Conservation (phyloP, 2,113 vertebrate species). For the Rhineura floridana region DNA sequence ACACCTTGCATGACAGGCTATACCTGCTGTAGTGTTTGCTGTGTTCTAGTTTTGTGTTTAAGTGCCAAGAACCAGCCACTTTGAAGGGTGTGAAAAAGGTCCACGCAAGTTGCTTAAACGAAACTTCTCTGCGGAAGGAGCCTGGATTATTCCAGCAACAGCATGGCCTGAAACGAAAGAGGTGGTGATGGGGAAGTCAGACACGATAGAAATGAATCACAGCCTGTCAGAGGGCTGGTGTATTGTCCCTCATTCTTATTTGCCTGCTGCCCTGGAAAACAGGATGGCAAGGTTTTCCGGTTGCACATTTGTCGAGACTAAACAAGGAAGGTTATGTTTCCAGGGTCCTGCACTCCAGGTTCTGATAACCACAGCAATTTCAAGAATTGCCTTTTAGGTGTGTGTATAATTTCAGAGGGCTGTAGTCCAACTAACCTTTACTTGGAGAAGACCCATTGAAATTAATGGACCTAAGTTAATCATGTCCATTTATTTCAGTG, state of each 20-base stretch:
- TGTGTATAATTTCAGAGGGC: background rate
- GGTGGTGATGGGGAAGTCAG: background rate
- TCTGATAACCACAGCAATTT: conserved; percentile 44
- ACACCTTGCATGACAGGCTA: no score
- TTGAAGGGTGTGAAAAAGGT: background rate
- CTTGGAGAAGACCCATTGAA: no score
- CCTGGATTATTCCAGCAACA: background rate
- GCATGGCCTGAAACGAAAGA: conserved; percentile 38
- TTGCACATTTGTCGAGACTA: conserved; percentile 58
- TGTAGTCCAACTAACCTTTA: no score
- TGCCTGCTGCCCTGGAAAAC: conserved; percentile 68
- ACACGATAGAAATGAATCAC: conserved; percentile 63
- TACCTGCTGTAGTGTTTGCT: no score
- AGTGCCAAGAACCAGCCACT: background rate
- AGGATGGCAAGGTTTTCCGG: conserved; percentile 71
- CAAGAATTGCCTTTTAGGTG: conserved; percentile 1
- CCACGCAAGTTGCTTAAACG: background rate
- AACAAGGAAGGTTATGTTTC: conserved; percentile 67
- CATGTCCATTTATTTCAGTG: no score
- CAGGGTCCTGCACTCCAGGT: conserved; percentile 14
- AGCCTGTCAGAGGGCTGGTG: conserved; percentile 30
- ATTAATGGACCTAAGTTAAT: no score
- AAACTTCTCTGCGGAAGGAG: rapidly evolving
- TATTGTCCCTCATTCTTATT: conserved; percentile 62
- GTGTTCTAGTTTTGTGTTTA: no score